Evolutionary conservation across 2,113 vertebrate genomes (phyloP), one percentile per base, ranked within the genome.

Genomic region (Takifugu bimaculatus): DNA sequence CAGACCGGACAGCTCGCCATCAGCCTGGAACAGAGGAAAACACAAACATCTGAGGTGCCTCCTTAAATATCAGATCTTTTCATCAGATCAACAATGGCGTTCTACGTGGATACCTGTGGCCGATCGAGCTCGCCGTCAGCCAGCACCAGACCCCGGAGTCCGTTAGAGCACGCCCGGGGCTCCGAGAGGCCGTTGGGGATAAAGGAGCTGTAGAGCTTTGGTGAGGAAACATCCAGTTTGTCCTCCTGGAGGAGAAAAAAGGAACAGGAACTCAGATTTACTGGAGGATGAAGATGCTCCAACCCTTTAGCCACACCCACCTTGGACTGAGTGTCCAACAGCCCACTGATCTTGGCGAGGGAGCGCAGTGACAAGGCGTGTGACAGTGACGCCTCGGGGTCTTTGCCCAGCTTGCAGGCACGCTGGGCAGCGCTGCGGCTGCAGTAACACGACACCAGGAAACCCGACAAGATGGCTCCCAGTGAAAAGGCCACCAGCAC

Each of bases 381-480:
- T 1, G 91, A 90, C 20, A 93, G 86, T 0, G 89, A 69, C 0
- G 75, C 78, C 74, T 94, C 93, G 0, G 90, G 72, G 66, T 93
- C 93, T 58, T 93, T 93, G 6, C 65, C 80, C 1, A 83, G 63
- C 29, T 63, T 58, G 49, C 65, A 66, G 1, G 73, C 78, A 2
- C 64, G 84, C 29, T 79, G 86, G 26, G 87, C 80, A 48, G 86
- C 80, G 4, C 85, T 78, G 27, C 84, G 89, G 65, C 85, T 80
- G 78, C 94, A 94, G 65, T 91, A 93, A 27, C 93, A 94, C 54
- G 92, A 93, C 59, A 94, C 91, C 59, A 93, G 74, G 29, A 95
- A 81, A 1, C 89, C 93, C 0, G 94, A 94, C 42, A 92, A 65
- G 4, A 92, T 82, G 50, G 91, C 92, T 0, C 94, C 94, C 60